Evolutionary conservation across 2,797 vertebrate genomes (phyloP).

Genomic region (Helarctos malayanus): DNA sequence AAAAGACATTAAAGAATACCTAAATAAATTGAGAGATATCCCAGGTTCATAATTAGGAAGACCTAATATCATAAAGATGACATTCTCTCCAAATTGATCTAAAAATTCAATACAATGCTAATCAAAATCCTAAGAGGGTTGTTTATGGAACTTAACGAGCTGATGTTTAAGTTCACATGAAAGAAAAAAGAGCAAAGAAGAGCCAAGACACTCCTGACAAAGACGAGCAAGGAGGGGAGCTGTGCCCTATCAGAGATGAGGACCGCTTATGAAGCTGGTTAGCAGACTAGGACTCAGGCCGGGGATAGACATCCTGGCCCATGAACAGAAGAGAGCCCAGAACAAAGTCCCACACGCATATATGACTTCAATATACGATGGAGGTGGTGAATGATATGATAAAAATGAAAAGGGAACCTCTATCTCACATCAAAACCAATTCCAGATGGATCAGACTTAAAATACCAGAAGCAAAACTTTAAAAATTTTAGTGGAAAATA

Average conservation of each 20-base stretch:
- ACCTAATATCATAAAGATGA: slow-evolving; percentile 30
- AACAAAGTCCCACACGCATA: background rate
- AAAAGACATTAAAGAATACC: background rate
- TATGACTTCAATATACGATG: background rate
- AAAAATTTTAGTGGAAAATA: slow-evolving; percentile 27
- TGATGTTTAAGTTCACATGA: background rate
- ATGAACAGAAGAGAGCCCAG: background rate
- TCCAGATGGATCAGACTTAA: background rate
- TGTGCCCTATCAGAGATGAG: background rate
- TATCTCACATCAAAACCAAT: slow-evolving; percentile 45
- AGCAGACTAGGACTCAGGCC: background rate
- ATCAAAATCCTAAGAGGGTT: slow-evolving; percentile 20
- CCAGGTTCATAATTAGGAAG: background rate
- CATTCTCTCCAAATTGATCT: background rate
- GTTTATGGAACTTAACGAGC: background rate
- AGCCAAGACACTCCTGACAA: background rate
- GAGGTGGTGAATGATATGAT: background rate
- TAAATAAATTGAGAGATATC: background rate
- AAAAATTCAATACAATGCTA: slow-evolving; percentile 13
- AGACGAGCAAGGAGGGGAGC: background rate
- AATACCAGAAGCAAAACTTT: slow-evolving; percentile 44
- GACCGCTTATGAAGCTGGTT: background rate
- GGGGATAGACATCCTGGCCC: background rate
- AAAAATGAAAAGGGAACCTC: slow-evolving; percentile 16
- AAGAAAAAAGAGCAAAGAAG: background rate